Percentiles rank a stretch among this genome's conserved stretches.
phyloP scores from a whole-genome alignment of 1,140 invertebrate species.

The Drosophila athabasca region DNA sequence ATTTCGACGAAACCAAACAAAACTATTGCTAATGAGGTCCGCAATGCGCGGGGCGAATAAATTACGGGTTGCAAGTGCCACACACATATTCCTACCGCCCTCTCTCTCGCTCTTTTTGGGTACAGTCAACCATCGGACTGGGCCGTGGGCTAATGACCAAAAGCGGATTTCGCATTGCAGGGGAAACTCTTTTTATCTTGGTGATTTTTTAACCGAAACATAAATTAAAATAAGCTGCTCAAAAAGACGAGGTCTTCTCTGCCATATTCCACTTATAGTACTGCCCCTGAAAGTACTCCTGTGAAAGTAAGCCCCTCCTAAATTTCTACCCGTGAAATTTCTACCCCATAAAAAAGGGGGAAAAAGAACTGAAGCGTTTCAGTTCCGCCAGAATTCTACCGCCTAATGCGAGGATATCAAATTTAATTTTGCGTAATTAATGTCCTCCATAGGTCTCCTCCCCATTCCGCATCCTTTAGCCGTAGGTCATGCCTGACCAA shows the following conservation, averaged over 20 bases:
- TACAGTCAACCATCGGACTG: constrained; percentile 1
- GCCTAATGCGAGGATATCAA: constrained; percentile 76
- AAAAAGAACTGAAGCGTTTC: constrained; percentile 29
- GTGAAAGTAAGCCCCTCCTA: too few species aligned
- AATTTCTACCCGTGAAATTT: background rate
- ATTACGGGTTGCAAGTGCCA: constrained; percentile 9
- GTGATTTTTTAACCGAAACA: constrained; percentile 14
- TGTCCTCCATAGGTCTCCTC: constrained; percentile 49
- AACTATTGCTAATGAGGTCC: constrained; percentile 53
- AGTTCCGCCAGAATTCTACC: constrained; percentile 26
- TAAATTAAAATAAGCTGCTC: constrained; percentile 47
- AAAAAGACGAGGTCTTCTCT: background rate
- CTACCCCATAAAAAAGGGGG: constrained; percentile 4
- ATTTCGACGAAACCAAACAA: constrained; percentile 45
- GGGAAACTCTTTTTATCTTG: constrained; percentile 33
- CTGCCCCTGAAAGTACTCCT: constrained; percentile 7
- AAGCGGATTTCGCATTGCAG: constrained; percentile 60
- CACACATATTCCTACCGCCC: background rate
- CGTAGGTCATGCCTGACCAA: constrained; percentile 2
- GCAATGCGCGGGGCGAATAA: constrained; percentile 44
- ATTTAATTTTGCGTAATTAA: constrained; percentile 81
- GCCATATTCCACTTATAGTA: too few species aligned
- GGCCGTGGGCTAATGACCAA: constrained; percentile 40
- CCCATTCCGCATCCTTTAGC: constrained; percentile 16
- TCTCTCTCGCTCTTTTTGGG: too few species aligned